Percentiles rank a stretch among this genome's conserved stretches.
Evolutionary conservation across 1,140 invertebrate species (phyloP).

Genomic region (Hylaeus volcanicus): DNA sequence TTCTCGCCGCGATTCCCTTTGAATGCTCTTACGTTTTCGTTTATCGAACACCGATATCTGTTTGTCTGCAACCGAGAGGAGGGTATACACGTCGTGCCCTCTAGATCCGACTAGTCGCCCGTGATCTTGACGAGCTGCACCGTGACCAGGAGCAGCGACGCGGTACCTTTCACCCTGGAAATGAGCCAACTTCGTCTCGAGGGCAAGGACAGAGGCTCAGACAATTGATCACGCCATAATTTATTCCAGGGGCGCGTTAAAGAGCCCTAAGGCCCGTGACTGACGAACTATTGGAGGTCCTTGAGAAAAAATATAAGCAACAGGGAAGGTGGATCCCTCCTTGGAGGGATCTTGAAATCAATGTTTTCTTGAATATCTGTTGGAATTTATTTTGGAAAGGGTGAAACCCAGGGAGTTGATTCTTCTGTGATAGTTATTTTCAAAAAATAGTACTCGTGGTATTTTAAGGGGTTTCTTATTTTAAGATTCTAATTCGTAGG

Average conservation of each 20-base stretch:
- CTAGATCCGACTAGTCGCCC: slow-evolving; percentile 32
- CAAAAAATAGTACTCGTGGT: too few relatives aligned
- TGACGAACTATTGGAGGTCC: too few relatives aligned
- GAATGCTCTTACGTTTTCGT: slow-evolving; percentile 7
- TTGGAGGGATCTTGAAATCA: too few relatives aligned
- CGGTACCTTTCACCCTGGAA: slow-evolving; percentile 59
- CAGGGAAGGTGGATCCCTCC: too few relatives aligned
- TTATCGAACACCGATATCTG: slow-evolving; percentile 29
- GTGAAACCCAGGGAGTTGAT: too few relatives aligned
- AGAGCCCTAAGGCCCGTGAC: too few relatives aligned
- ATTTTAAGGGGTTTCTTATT: too few relatives aligned
- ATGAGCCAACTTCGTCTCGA: slow-evolving; percentile 57
- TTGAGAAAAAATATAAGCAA: too few relatives aligned
- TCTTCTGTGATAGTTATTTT: too few relatives aligned
- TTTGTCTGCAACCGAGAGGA: slow-evolving; percentile 8
- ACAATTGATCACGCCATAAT: slow-evolving; percentile 37
- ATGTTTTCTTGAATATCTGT: too few relatives aligned
- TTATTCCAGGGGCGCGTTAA: neutral
- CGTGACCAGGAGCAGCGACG: slow-evolving; percentile 23
- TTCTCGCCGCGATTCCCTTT: neutral
- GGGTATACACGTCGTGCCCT: neutral
- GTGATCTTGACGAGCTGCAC: slow-evolving; percentile 53
- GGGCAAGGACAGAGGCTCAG: slow-evolving; percentile 53
- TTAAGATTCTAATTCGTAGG: too few relatives aligned
- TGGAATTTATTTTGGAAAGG: too few relatives aligned